These are phyloP conservation scores for Spialia ferax DNA, from an alignment of 2,888 invertebrate species.

Conservation along the genomic window DNA sequence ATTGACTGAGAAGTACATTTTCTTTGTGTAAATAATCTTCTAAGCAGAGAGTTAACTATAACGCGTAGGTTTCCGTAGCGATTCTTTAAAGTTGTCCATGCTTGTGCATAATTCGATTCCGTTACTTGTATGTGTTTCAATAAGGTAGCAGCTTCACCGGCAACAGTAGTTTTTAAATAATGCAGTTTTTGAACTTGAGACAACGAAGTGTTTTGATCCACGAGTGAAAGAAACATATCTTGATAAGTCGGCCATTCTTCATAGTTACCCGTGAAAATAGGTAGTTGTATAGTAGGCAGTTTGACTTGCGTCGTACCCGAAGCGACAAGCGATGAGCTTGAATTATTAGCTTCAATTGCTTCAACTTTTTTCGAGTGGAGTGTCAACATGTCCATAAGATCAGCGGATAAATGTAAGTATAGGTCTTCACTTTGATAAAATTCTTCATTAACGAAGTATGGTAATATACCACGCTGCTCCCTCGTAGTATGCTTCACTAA, in stretches of 20 bases:
- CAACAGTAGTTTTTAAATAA: constrained; percentile 44
- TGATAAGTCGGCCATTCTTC: constrained; percentile 8
- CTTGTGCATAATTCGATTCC: constrained; percentile 41
- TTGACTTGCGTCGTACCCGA: not conserved
- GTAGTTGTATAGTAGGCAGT: not conserved
- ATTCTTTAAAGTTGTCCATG: constrained; percentile 42
- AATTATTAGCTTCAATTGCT: not conserved
- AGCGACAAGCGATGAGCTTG: not conserved
- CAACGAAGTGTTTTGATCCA: constrained; percentile 1
- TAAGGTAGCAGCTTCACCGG: constrained; percentile 45
- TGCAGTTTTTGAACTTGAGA: constrained; percentile 45
- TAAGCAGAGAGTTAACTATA: constrained; percentile 44
- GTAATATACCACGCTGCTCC: constrained; percentile 17
- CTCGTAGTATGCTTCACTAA: constrained; percentile 25
- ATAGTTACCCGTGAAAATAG: not conserved
- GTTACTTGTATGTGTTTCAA: constrained; percentile 41
- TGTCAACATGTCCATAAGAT: constrained; percentile 21
- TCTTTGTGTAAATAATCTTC: constrained; percentile 45
- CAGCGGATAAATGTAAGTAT: constrained; percentile 15
- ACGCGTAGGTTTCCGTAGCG: constrained; percentile 46
- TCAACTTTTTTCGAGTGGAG: not conserved
- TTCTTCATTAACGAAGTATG: constrained; percentile 40
- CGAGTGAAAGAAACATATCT: constrained; percentile 4
- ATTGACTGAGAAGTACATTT: constrained; percentile 42
- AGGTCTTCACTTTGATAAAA: constrained; percentile 37